Evolutionary conservation across 1,140 invertebrate genomes (phyloP), one percentile per base, ranked within the genome.

Genomic region (Radopholus similis): DNA sequence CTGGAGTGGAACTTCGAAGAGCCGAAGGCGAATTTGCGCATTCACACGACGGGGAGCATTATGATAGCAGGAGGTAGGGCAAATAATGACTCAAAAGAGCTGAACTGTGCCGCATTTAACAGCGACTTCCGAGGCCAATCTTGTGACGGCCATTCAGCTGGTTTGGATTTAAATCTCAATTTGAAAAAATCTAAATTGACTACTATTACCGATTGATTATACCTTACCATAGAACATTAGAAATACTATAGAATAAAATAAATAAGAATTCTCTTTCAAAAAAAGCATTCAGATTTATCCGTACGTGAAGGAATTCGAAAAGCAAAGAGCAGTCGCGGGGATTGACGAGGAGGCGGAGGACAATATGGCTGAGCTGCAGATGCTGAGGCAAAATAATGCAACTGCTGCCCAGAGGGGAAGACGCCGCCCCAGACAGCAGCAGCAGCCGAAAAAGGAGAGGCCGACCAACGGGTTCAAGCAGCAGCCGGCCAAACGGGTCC

Each of bases 21-120:
- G 13, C 79, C 79, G 4, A 81, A 82, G 40, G 76, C 71, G 13
- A 73, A 68, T 28, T 64, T 81, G 11, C 66, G 80, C 30, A 75
- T 81, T 54, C 78, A 81, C 55, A 81, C 79, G 3, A 81, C 79
- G 15, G 79, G 79, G 15, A 70, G 55, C 3, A 74, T 81, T 30
- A 79, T 71, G n/a, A 66, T 81, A 13, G 73, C 79, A 26, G 79
- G 79, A 74, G 77, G 76, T 78, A n/a, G n/a, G n/a, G n/a, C n/a
- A 65, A 51, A 26, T n/a, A 9, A 23, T 18, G 49, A 42, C 44
- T 13, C 8, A 51, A 51, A 26, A 8, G 47, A 21, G n/a, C 13
- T 15, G 35, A 28, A 26, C 8, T 4, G 21, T 15, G 11, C 11
- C 9, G 13, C 1, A 37, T 54, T 54, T 71, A 51, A 30, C 32